Percentiles rank a stretch among this genome's conserved stretches.
Evolutionary conservation across 2,888 invertebrate species (phyloP).

Genomic region (Tubulanus polymorphus): DNA sequence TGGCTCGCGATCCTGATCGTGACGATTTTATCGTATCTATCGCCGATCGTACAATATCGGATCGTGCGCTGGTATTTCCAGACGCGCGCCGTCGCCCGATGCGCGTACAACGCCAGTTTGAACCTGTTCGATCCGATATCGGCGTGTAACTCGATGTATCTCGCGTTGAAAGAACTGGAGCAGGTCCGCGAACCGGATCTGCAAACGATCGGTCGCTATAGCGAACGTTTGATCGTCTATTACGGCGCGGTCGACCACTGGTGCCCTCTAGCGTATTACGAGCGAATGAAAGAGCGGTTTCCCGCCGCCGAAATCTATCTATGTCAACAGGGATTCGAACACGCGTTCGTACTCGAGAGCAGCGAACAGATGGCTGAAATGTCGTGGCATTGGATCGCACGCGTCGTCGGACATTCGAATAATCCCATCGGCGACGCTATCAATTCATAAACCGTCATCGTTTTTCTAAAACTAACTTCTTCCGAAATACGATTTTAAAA

Average conservation of each 20-base stretch:
- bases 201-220: constrained; percentile 60
- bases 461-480: too few species aligned
- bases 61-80: constrained; percentile 42
- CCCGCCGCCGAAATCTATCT: constrained; percentile 63
- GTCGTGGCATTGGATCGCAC: constrained; percentile 33
- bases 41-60: constrained; percentile 26
- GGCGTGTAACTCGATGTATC: constrained; percentile 31
- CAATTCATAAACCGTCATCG: too few species aligned
- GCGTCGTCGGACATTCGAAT: too few species aligned
- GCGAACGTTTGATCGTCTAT: constrained; percentile 70
- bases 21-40: constrained; percentile 36
- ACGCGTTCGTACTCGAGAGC: constrained; percentile 72
- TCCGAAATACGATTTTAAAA: too few species aligned
- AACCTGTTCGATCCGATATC: constrained; percentile 44
- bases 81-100: constrained; percentile 31
- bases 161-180: constrained; percentile 66
- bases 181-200: constrained; percentile 66
- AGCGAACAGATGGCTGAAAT: constrained; percentile 49
- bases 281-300: constrained; percentile 62
- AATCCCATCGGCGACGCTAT: too few species aligned
- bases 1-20: constrained; percentile 42
- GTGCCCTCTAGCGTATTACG: constrained; percentile 72
- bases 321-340: constrained; percentile 63
- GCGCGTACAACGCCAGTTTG: constrained; percentile 39
- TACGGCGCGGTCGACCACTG: constrained; percentile 78